Evolutionary conservation across 1,140 invertebrate genomes (phyloP).

Genomic region (Camponotus vicinus): DNA sequence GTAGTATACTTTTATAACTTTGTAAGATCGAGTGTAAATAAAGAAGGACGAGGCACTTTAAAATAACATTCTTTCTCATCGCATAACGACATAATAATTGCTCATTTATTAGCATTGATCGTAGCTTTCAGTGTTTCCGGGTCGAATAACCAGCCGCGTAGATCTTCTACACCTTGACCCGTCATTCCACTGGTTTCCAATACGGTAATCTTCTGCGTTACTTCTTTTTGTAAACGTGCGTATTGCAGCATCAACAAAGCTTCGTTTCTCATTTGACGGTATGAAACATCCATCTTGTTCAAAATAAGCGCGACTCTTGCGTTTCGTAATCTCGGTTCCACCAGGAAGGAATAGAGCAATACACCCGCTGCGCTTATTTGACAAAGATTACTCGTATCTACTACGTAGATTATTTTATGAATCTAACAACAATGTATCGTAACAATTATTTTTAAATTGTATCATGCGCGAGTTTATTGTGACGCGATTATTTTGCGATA

Average conservation of each 20-base stretch:
- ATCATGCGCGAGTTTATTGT: not conserved
- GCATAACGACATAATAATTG: not conserved
- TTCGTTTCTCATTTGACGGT: conserved; percentile 93
- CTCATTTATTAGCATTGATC: conserved; percentile 64
- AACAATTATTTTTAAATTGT: not conserved
- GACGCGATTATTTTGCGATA: conserved; percentile 74
- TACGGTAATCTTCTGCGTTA: conserved; percentile 89
- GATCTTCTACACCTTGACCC: conserved; percentile 89
- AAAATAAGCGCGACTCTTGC: conserved; percentile 91
- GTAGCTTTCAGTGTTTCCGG: conserved; percentile 72
- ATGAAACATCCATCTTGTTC: conserved; percentile 93
- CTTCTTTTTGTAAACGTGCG: conserved; percentile 88
- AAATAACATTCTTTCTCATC: conserved; percentile 26
- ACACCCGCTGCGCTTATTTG: conserved; percentile 93
- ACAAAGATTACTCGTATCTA: conserved; percentile 92
- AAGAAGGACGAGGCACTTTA: conserved; percentile 63
- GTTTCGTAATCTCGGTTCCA: conserved; percentile 89
- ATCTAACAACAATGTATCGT: conserved; percentile 65
- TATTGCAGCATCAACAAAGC: conserved; percentile 92
- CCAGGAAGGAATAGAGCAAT: conserved; percentile 91
- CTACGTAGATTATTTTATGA: conserved; percentile 91
- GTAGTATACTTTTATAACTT: conserved; percentile 75
- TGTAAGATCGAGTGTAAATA: conserved; percentile 78
- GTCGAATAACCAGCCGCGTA: conserved; percentile 88
- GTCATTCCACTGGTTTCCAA: conserved; percentile 91